Percentiles rank a stretch among this genome's conserved stretches.
Conservation (phyloP, 1,140 invertebrate species). For the Meloidogyne chitwoodi region DNA sequence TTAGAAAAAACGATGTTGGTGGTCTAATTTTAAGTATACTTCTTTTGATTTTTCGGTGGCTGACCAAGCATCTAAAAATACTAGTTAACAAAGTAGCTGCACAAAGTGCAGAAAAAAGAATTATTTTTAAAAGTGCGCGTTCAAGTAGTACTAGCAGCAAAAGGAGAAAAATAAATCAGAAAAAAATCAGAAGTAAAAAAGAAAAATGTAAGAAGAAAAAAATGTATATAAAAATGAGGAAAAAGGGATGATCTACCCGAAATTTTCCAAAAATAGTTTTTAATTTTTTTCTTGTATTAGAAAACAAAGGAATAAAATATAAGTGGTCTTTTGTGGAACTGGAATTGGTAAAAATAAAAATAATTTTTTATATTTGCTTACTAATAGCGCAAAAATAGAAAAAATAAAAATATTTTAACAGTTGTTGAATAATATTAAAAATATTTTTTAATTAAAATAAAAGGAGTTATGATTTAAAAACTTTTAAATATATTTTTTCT, state of each 20-base stretch:
- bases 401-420: not conserved
- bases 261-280: not conserved
- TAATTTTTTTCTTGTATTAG: not conserved
- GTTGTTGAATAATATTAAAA: not conserved
- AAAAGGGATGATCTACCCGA: not conserved
- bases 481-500: too few relatives aligned
- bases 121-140: not conserved
- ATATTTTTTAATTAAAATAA: not conserved
- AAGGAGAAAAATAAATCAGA: not conserved
- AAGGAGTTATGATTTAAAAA: too few relatives aligned
- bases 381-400: not conserved
- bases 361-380: not conserved
- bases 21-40: not conserved
- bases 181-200: not conserved
- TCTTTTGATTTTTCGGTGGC: not conserved
- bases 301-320: not conserved
- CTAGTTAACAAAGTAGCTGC: too few relatives aligned
- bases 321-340: not conserved
- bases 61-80: not conserved
- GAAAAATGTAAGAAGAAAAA: not conserved
- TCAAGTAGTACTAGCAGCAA: not conserved
- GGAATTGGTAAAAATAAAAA: not conserved
- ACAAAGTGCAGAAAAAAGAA: too few relatives aligned
- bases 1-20: not conserved
- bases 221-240: not conserved